Evolutionary conservation across 2,888 invertebrate genomes (phyloP).

Genomic region (Spodoptera exigua): DNA sequence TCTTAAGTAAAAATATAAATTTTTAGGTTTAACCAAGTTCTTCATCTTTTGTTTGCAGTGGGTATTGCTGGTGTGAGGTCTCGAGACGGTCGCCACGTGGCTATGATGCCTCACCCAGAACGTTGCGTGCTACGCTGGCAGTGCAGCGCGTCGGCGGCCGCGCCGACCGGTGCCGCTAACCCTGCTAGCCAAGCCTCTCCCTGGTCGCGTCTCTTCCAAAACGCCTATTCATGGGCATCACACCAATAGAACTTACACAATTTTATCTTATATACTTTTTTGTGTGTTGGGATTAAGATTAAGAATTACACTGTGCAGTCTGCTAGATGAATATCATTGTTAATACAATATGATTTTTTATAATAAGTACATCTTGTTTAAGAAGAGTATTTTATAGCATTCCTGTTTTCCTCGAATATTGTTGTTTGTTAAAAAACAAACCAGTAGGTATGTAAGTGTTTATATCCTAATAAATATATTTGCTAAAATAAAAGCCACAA

Average conservation of each 20-base stretch:
- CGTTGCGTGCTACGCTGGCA: conserved; percentile 97
- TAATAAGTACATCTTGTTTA: not conserved
- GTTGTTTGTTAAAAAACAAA: conserved; percentile 13
- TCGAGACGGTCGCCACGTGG: conserved; percentile 96
- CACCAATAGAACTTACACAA: conserved; percentile 54
- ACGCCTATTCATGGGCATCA: conserved; percentile 94
- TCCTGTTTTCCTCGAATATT: conserved; percentile 37
- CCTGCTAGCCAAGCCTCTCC: conserved; percentile 92
- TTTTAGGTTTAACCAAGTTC: not conserved
- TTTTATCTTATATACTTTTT: too few species aligned
- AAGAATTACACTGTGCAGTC: too few species aligned
- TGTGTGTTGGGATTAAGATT: too few species aligned
- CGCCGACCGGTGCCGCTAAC: conserved; percentile 75
- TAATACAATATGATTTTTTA: not conserved
- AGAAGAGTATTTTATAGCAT: conserved; percentile 17
- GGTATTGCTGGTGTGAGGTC: conserved; percentile 98
- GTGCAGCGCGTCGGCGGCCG: conserved; percentile 91
- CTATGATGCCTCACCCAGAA: conserved; percentile 99
- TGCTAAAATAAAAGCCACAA: not conserved
- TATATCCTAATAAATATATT: not conserved
- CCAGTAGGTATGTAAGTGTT: conserved; percentile 4
- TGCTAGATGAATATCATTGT: too few species aligned
- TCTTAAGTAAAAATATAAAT: too few species aligned
- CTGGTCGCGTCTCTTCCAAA: conserved; percentile 97
- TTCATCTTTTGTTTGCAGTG: conserved; percentile 72